These are phyloP conservation scores for Meandrina meandrites DNA, from an alignment of 92 coral and sea anemone genomes.

Conservation along the genomic window DNA sequence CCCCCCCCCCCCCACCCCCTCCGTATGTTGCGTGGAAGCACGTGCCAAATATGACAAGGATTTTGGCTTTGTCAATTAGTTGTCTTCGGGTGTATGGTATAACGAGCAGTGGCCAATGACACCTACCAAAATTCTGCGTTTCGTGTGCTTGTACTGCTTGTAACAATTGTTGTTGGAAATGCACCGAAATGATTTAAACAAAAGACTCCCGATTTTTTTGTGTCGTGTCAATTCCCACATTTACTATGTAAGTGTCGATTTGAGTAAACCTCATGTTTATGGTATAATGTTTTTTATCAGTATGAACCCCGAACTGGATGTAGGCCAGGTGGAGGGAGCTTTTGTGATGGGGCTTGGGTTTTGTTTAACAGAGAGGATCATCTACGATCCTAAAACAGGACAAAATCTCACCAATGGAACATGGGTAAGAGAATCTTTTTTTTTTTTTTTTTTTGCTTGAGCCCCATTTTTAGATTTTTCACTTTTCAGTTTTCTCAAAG, in stretches of 20 bases:
- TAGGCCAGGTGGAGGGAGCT: conserved; percentile 97
- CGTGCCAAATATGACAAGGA: neutral
- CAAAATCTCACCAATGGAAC: conserved; percentile 79
- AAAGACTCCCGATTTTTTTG: too few relatives aligned
- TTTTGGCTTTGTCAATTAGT: neutral
- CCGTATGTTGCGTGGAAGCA: neutral
- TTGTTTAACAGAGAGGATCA: conserved; percentile 83
- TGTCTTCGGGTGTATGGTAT: neutral
- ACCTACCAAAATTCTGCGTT: neutral
- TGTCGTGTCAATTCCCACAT: too few relatives aligned
- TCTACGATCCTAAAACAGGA: conserved; percentile 78
- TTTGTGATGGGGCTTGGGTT: conserved; percentile 90
- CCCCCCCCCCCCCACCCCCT: too few relatives aligned
- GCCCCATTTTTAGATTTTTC: neutral
- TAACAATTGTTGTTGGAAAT: too few relatives aligned
- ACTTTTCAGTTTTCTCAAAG: neutral
- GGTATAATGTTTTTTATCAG: conserved; percentile 13
- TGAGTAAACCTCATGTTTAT: neutral
- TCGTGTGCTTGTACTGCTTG: too few relatives aligned
- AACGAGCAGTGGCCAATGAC: neutral
- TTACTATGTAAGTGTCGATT: too few relatives aligned
- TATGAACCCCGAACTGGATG: conserved; percentile 93
- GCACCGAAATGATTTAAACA: too few relatives aligned
- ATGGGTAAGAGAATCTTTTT: conserved; percentile 88
- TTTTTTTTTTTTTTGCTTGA: too few relatives aligned